A percentile compares a stretch with the other conserved stretches of the same genome.
Evolutionary conservation across 2,797 vertebrate species (phyloP).

Genomic region (Neoniphon sammara): DNA sequence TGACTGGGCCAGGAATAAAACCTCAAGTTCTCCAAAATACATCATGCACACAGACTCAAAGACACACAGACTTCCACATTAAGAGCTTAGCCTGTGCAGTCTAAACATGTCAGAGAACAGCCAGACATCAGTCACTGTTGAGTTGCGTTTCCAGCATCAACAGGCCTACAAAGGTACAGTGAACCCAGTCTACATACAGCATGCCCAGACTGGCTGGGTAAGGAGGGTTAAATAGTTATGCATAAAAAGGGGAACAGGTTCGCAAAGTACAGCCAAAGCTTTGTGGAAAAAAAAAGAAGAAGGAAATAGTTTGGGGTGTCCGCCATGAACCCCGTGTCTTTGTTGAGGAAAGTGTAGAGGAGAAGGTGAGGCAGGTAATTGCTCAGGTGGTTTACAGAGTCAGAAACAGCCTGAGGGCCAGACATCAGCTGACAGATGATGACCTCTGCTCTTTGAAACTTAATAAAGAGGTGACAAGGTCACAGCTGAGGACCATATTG

Average conservation of each 20-base stretch:
- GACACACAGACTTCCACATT: background rate
- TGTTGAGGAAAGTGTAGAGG: background rate
- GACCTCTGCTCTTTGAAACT: background rate
- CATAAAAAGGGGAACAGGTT: too few species aligned
- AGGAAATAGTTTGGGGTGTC: too few species aligned
- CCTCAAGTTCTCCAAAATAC: background rate
- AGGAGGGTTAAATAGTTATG: background rate
- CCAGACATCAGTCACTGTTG: slow-evolving; percentile 30
- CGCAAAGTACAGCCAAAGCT: too few species aligned
- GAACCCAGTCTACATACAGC: slow-evolving; percentile 14
- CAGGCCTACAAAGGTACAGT: slow-evolving; percentile 1
- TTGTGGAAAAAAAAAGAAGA: too few species aligned
- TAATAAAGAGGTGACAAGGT: background rate
- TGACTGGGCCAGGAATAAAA: too few species aligned
- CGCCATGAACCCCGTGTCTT: too few species aligned
- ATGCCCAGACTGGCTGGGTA: slow-evolving; percentile 28
- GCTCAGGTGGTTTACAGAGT: background rate
- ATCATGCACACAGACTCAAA: slow-evolving; percentile 7
- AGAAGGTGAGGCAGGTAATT: background rate
- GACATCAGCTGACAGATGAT: background rate
- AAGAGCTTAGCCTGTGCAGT: background rate
- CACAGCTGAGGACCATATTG: background rate
- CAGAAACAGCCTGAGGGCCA: background rate
- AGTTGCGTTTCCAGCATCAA: slow-evolving; percentile 26
- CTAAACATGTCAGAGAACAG: slow-evolving; percentile 9